phyloP scores from a whole-genome alignment of 2,797 vertebrate species.

The Cuniculus paca region DNA sequence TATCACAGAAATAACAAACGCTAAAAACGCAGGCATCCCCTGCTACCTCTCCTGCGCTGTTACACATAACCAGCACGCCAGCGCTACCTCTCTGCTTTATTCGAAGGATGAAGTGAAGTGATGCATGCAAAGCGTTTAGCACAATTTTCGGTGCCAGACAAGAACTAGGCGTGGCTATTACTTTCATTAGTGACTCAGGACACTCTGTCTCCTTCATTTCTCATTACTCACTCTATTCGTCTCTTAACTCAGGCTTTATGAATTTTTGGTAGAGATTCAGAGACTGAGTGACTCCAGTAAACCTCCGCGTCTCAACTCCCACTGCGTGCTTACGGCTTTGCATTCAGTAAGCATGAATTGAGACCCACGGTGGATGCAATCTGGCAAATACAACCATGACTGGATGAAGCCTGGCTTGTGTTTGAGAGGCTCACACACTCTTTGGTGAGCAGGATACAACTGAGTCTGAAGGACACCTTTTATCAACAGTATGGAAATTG shows the following conservation, averaged over 20 bases:
- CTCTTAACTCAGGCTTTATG: neutral
- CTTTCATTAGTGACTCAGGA: neutral
- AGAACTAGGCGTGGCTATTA: neutral
- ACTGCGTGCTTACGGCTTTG: neutral
- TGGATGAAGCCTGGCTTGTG: neutral
- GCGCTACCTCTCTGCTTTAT: neutral
- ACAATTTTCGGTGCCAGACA: neutral
- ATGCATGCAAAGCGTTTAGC: neutral
- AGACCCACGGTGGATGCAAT: neutral
- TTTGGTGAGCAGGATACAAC: neutral
- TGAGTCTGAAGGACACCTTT: neutral
- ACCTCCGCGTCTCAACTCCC: neutral
- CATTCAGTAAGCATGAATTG: neutral
- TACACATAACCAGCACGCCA: neutral
- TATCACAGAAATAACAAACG: conserved; percentile 44
- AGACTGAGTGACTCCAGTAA: neutral
- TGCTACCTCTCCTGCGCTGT: neutral
- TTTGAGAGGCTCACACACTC: neutral
- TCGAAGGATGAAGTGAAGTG: neutral
- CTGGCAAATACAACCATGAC: neutral
- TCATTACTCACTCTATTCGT: neutral
- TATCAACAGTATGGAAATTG: neutral
- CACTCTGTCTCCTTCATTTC: neutral
- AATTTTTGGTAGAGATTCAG: neutral
- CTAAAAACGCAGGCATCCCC: neutral